phyloP scores from a whole-genome alignment of 2,888 invertebrate genomes.

The Cremastinae sp. region DNA sequence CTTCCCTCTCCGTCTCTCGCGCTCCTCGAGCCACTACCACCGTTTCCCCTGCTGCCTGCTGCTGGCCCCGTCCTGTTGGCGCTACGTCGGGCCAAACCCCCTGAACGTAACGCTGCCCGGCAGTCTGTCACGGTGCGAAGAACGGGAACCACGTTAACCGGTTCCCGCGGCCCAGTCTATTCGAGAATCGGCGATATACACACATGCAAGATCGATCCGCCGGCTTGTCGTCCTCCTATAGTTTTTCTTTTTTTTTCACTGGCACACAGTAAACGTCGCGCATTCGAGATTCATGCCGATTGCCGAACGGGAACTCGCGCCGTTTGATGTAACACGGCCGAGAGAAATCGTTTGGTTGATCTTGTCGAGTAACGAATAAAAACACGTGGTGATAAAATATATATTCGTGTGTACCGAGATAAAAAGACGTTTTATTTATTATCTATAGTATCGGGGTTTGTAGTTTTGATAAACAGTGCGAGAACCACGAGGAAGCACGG shows the following conservation, averaged over 20 bases:
- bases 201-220: conserved; percentile 44
- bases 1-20: conserved; percentile 66
- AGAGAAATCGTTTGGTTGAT: too few relatives aligned
- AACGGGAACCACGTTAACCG: conserved; percentile 79
- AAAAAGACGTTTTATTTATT: too few relatives aligned
- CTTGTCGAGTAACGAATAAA: too few relatives aligned
- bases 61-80: conserved; percentile 60
- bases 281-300: too few relatives aligned
- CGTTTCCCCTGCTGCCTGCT: conserved; percentile 66
- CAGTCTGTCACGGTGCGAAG: conserved; percentile 80
- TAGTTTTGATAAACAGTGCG: conserved; percentile 38
- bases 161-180: conserved; percentile 71
- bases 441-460: background rate
- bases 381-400: too few relatives aligned
- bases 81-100: conserved; percentile 68
- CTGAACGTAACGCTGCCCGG: conserved; percentile 74
- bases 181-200: conserved; percentile 42
- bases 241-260: conserved; percentile 20
- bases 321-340: too few relatives aligned
- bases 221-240: conserved; percentile 36
- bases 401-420: too few relatives aligned
- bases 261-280: too few relatives aligned
- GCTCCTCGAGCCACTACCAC: conserved; percentile 52
- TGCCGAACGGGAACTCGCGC: too few relatives aligned
- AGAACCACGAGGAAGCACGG: conserved; percentile 61